These are phyloP conservation scores for Lithobates pipiens DNA, from an alignment of 2,797 vertebrate species.

Conservation along the genomic window DNA sequence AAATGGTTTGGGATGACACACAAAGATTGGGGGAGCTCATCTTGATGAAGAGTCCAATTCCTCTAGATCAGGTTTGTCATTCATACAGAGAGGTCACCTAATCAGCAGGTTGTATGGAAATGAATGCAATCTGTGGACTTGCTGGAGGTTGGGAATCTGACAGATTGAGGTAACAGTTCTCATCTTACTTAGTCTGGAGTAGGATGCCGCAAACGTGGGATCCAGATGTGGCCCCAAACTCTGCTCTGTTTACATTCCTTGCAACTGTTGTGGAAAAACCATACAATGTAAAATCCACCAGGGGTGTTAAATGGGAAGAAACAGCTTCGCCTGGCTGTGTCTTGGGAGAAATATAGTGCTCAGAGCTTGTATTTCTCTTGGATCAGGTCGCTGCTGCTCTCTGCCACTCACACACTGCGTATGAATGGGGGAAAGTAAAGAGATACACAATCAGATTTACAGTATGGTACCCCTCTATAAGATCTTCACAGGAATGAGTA, in stretches of 20 bases:
- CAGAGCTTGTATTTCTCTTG: conserved; percentile 6
- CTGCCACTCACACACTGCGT: background rate
- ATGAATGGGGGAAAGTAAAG: background rate
- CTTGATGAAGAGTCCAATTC: background rate
- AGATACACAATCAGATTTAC: no score
- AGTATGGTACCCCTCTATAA: no score
- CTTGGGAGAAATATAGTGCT: background rate
- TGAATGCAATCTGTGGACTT: conserved; percentile 46
- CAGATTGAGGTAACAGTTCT: conserved; percentile 55
- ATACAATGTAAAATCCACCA: conserved; percentile 77
- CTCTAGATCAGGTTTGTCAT: conserved; percentile 20
- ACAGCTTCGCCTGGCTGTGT: conserved; percentile 43
- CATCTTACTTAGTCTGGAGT: conserved; percentile 68
- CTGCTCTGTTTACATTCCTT: conserved; percentile 90
- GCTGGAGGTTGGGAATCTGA: background rate
- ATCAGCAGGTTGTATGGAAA: conserved; percentile 35
- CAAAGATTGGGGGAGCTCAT: background rate
- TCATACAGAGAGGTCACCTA: conserved; percentile 36
- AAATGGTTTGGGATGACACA: background rate
- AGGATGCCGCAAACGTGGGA: conserved; percentile 80
- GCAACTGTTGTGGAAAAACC: conserved; percentile 70
- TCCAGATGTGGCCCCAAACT: conserved; percentile 85
- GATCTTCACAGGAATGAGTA: no score
- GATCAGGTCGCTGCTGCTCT: background rate
- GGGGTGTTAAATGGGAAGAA: conserved; percentile 63